Evolutionary conservation across 1,140 invertebrate species (phyloP).

Genomic region (Palaemon carinicauda): DNA sequence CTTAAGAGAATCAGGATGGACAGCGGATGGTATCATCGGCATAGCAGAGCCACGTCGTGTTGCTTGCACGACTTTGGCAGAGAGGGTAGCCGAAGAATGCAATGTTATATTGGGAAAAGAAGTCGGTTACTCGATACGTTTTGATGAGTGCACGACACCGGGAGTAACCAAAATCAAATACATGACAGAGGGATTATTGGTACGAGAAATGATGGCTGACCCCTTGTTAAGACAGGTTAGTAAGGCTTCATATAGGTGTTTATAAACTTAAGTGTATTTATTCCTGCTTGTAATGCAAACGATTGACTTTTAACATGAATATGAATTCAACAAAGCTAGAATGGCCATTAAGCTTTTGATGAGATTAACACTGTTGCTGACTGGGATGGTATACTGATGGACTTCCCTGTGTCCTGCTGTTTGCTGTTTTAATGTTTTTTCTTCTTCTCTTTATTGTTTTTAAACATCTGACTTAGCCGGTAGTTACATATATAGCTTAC

Average conservation of each 20-base stretch:
- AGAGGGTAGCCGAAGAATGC: conserved; percentile 89
- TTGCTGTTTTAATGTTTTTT: too few relatives aligned
- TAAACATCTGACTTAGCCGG: too few relatives aligned
- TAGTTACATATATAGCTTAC: too few relatives aligned
- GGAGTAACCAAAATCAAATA: conserved; percentile 88
- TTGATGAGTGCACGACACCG: conserved; percentile 78
- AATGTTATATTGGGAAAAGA: conserved; percentile 79
- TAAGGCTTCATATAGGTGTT: not conserved
- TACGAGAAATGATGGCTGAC: conserved; percentile 94
- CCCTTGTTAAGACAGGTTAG: conserved; percentile 77
- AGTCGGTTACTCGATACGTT: conserved; percentile 93
- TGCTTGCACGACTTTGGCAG: conserved; percentile 88
- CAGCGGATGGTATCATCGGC: conserved; percentile 76
- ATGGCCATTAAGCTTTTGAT: too few relatives aligned
- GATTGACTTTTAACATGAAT: too few relatives aligned
- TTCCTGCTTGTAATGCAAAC: too few relatives aligned
- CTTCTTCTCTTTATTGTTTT: too few relatives aligned
- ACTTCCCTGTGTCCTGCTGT: too few relatives aligned
- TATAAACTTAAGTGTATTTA: not conserved
- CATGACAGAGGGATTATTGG: conserved; percentile 94
- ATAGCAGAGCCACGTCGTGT: conserved; percentile 92
- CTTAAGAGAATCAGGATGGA: conserved; percentile 90
- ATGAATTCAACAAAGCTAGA: too few relatives aligned
- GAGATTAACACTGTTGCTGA: too few relatives aligned
- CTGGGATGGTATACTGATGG: too few relatives aligned